These are phyloP conservation scores for Ectemnius continuus DNA, from an alignment of 2,888 invertebrate species.

Conservation along the genomic window DNA sequence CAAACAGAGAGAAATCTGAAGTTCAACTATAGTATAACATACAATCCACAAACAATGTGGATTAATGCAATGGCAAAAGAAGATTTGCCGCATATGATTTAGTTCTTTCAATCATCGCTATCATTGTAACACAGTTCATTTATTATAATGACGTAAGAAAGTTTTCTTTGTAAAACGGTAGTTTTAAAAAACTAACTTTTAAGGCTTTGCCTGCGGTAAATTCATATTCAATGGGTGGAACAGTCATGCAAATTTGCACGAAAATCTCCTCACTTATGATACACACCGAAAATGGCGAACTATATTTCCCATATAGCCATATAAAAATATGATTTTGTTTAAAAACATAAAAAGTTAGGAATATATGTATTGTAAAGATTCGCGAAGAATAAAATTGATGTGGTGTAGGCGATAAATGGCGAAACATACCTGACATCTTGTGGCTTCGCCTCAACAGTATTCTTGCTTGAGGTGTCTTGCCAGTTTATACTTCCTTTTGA, in stretches of 20 bases:
- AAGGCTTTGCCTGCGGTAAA: no score
- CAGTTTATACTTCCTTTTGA: slow-evolving; percentile 73
- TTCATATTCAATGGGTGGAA: no score
- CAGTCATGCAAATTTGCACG: no score
- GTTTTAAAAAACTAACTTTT: no score
- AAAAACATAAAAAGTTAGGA: slow-evolving; percentile 39
- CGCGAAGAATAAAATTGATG: slow-evolving; percentile 37
- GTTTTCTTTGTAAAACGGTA: no score
- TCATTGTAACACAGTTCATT: neutral
- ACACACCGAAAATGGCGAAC: no score
- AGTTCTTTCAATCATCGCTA: neutral
- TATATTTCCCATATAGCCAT: slow-evolving; percentile 16
- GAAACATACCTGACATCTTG: slow-evolving; percentile 70
- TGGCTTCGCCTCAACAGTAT: slow-evolving; percentile 57
- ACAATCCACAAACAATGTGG: no score
- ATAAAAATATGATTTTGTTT: slow-evolving; percentile 18
- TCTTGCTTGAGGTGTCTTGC: slow-evolving; percentile 64
- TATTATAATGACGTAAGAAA: no score
- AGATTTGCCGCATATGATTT: neutral
- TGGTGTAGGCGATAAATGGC: slow-evolving; percentile 29
- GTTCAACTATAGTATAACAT: no score
- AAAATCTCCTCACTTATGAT: no score
- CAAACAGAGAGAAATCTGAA: neutral
- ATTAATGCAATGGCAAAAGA: no score
- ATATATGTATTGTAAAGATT: slow-evolving; percentile 39